Percentiles rank a stretch among this genome's conserved stretches.
These are phyloP conservation scores for Paracentrotus lividus DNA, from an alignment of 53 echinoderm and acorn worm species.

Conservation along the genomic window DNA sequence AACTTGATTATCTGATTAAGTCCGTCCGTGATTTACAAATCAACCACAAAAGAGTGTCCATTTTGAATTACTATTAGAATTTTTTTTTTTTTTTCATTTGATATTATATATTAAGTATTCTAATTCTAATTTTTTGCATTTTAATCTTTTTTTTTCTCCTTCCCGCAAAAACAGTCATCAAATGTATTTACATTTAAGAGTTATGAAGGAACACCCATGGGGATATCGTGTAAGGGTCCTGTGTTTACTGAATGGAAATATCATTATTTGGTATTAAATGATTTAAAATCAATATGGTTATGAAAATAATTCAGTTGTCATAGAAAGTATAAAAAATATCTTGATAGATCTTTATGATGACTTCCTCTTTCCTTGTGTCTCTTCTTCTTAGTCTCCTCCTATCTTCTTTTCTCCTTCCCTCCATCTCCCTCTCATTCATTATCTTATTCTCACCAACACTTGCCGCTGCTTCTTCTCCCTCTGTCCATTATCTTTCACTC, in stretches of 20 bases:
- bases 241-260: slow-evolving; percentile 9
- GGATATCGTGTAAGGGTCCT: not conserved
- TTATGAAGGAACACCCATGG: not conserved
- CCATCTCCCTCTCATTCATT: not conserved
- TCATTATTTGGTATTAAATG: not conserved
- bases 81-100: too few species aligned
- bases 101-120: too few species aligned
- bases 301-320: slow-evolving; percentile 10
- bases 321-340: not conserved
- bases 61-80: too few species aligned
- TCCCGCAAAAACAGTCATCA: too few species aligned
- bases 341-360: not conserved
- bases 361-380: not conserved
- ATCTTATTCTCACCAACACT: not conserved
- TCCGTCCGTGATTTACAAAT: too few species aligned
- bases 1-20: too few species aligned
- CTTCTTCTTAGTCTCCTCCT: not conserved
- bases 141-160: too few species aligned
- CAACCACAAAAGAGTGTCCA: too few species aligned
- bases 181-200: too few species aligned
- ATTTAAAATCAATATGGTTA: slow-evolving; percentile 18
- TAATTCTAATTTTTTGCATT: too few species aligned
- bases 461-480: not conserved
- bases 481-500: not conserved
- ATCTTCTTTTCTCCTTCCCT: not conserved